Evolutionary conservation across 2,113 vertebrate genomes (phyloP).

Genomic region (Gadus chalcogrammus): DNA sequence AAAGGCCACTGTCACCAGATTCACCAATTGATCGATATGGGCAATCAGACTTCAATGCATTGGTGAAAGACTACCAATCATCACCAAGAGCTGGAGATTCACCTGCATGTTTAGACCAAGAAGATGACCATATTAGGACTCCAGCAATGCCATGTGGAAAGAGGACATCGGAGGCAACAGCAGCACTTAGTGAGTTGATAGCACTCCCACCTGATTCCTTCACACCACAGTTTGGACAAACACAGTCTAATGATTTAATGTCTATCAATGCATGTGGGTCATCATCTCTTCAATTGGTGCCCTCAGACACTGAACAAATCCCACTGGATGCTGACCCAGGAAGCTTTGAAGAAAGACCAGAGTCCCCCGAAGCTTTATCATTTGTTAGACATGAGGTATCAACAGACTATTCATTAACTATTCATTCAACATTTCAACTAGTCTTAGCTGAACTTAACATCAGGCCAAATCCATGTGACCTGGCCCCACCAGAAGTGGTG

Average conservation of each 20-base stretch:
- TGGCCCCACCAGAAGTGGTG: too few species aligned
- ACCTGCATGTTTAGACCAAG: too few species aligned
- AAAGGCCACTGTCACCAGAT: constrained; percentile 29
- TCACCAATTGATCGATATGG: constrained; percentile 31
- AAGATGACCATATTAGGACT: too few species aligned
- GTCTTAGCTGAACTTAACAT: too few species aligned
- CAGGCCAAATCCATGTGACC: too few species aligned
- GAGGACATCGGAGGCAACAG: constrained; percentile 31
- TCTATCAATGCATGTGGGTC: constrained; percentile 24
- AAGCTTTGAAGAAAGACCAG: constrained; percentile 22
- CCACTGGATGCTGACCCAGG: neutral
- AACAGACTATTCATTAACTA: too few species aligned
- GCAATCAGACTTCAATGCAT: neutral
- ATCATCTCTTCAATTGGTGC: constrained; percentile 29
- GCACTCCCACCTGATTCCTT: too few species aligned
- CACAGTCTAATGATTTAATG: neutral
- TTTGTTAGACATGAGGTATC: neutral
- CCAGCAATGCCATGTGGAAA: neutral
- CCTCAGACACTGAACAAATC: constrained; percentile 28
- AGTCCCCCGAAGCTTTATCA: constrained; percentile 20
- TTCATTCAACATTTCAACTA: too few species aligned
- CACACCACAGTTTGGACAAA: too few species aligned
- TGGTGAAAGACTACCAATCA: neutral
- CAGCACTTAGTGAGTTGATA: constrained; percentile 29
- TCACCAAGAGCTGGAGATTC: neutral